Evolutionary conservation across 2,113 vertebrate species (phyloP).

Genomic region (Mobula birostris): DNA sequence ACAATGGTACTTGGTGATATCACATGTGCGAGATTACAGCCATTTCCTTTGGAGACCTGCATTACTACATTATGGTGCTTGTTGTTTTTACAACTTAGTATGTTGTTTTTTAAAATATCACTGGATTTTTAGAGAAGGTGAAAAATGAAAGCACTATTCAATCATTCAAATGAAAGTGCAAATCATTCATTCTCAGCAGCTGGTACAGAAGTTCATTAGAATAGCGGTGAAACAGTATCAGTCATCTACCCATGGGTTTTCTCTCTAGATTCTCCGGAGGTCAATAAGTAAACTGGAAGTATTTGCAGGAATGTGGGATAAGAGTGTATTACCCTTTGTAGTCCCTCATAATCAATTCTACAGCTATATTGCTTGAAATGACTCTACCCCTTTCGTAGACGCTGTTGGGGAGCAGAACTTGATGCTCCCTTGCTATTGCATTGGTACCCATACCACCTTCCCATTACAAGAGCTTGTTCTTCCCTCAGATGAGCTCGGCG

Average conservation of each 20-base stretch:
- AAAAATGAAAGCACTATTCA: neutral
- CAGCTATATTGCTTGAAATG: neutral
- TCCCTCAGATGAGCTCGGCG: neutral
- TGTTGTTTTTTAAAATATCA: neutral
- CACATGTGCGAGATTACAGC: neutral
- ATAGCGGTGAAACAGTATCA: neutral
- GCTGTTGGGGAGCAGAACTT: neutral
- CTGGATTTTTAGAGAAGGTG: neutral
- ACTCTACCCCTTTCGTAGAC: neutral
- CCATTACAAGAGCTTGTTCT: neutral
- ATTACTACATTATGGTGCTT: neutral
- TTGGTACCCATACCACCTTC: neutral
- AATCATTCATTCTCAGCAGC: neutral
- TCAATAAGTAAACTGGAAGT: neutral
- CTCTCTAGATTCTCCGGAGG: neutral
- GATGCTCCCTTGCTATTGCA: neutral
- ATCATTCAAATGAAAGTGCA: too few species aligned
- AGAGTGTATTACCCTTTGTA: neutral
- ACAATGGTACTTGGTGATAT: too few species aligned
- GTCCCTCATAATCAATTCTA: neutral
- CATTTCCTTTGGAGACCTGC: neutral
- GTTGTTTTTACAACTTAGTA: neutral
- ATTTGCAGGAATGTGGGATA: neutral
- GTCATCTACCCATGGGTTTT: neutral
- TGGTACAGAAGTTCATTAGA: neutral